phyloP scores from a whole-genome alignment of 92 coral and sea anemone species.

The Chrysogorgia sp. region DNA sequence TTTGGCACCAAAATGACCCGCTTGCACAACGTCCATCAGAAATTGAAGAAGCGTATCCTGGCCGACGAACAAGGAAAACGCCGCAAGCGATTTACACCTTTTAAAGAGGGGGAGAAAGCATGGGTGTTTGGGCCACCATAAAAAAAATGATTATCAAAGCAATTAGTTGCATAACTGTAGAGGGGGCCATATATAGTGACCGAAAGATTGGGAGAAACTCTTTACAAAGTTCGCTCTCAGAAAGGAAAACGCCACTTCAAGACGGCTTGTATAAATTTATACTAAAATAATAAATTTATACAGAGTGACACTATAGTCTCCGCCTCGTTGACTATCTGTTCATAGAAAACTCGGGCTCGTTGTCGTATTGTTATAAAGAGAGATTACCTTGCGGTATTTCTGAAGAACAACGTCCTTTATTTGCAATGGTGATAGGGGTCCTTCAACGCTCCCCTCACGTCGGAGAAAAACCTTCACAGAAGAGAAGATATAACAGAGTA shows the following conservation, averaged over 20 bases:
- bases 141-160: background rate
- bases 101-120: background rate
- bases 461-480: slow-evolving; percentile 79
- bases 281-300: too few species aligned
- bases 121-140: background rate
- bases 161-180: background rate
- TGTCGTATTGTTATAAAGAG: too few species aligned
- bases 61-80: background rate
- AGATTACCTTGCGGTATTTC: slow-evolving; percentile 60
- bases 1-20: background rate
- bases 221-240: background rate
- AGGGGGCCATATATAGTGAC: background rate
- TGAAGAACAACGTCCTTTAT: slow-evolving; percentile 77
- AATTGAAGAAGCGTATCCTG: background rate
- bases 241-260: slow-evolving; percentile 6
- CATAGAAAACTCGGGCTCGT: too few species aligned
- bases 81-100: background rate
- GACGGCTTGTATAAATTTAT: too few species aligned
- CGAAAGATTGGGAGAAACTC: background rate
- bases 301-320: too few species aligned
- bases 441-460: slow-evolving; percentile 77
- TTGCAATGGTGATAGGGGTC: slow-evolving; percentile 76
- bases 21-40: background rate
- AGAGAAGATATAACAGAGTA: too few species aligned
- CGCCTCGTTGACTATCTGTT: too few species aligned